Evolutionary conservation across 2,113 vertebrate genomes (phyloP).

Genomic region (Vulpes lagopus): DNA sequence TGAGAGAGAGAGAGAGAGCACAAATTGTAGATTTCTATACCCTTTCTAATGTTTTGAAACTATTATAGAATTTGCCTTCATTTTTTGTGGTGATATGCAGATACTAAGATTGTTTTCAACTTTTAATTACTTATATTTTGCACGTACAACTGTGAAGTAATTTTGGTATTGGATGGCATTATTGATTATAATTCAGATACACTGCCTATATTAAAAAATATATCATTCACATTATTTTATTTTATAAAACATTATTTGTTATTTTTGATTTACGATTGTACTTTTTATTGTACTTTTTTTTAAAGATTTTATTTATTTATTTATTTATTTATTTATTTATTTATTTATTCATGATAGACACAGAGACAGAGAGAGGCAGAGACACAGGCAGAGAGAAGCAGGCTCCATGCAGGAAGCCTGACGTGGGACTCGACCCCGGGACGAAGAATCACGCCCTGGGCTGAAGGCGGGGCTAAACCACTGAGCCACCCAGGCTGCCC

Average conservation of each 20-base stretch:
- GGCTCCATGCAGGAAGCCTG: too few relatives aligned
- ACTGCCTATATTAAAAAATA: slow-evolving; percentile 31
- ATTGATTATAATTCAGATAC: slow-evolving; percentile 70
- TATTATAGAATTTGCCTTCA: neutral
- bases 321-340: too few relatives aligned
- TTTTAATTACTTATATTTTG: slow-evolving; percentile 46
- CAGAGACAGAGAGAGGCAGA: too few relatives aligned
- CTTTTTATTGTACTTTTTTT: neutral
- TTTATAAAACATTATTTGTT: neutral
- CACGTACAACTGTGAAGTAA: neutral
- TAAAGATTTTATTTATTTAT: too few relatives aligned
- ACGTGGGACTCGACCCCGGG: too few relatives aligned
- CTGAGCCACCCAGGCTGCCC: too few relatives aligned
- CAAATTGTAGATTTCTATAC: neutral
- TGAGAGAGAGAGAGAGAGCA: too few relatives aligned
- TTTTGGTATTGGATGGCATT: slow-evolving; percentile 69
- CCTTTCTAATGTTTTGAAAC: neutral
- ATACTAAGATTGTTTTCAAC: neutral
- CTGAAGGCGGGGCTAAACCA: too few relatives aligned
- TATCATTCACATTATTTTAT: too few relatives aligned
- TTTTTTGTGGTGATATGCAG: neutral
- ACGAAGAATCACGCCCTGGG: too few relatives aligned
- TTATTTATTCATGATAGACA: too few relatives aligned
- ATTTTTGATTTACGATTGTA: slow-evolving; percentile 70
- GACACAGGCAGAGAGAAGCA: too few relatives aligned